Evolutionary conservation across 2,113 vertebrate species (phyloP).

Genomic region (Otus sunia): DNA sequence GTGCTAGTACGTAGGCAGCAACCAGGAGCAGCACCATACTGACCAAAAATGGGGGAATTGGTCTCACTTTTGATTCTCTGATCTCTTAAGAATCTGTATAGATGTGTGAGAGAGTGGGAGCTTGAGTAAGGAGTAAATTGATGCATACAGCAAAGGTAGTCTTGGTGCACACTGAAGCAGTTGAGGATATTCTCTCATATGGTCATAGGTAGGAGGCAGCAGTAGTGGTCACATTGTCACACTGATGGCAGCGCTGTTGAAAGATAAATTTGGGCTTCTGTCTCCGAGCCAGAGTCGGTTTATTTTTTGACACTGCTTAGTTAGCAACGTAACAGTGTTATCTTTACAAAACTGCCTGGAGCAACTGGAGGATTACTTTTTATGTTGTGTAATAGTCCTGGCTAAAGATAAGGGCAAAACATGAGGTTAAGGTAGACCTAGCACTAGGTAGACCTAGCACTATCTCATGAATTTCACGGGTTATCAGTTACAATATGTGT

Average conservation of each 20-base stretch:
- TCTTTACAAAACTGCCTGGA: neutral
- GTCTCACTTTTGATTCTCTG: neutral
- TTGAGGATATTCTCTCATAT: neutral
- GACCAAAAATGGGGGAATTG: neutral
- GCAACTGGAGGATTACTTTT: fast-evolving
- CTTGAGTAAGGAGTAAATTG: neutral
- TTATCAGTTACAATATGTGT: neutral
- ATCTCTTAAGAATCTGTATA: neutral
- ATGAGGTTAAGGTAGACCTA: neutral
- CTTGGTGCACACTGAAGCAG: neutral
- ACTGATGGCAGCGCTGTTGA: neutral
- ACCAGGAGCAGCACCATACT: neutral
- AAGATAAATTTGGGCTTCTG: neutral
- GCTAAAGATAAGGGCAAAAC: neutral
- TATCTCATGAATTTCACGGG: neutral
- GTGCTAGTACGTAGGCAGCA: neutral
- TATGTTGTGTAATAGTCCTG: neutral
- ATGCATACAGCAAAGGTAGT: neutral
- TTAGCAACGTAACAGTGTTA: neutral
- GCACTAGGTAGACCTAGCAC: neutral
- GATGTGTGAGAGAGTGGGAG: neutral
- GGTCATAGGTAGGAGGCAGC: neutral
- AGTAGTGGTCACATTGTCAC: neutral
- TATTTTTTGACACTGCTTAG: neutral
- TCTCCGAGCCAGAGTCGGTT: neutral